Percentiles rank a stretch among this genome's conserved stretches.
Evolutionary conservation across 2,797 vertebrate species (phyloP).

Genomic region (Heterohyrax brucei): DNA sequence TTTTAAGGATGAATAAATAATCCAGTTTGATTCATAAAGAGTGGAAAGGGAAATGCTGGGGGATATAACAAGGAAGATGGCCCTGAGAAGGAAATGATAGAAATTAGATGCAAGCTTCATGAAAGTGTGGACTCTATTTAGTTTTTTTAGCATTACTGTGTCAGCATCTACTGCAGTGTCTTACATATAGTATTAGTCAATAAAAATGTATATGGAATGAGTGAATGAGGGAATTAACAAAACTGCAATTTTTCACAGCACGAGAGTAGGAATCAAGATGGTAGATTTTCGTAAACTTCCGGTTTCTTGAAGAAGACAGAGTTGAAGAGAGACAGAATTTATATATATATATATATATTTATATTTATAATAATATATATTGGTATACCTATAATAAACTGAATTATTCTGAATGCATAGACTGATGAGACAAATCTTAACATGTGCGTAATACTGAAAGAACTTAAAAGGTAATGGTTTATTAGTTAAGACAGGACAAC

Average conservation of each 20-base stretch:
- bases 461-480: not conserved
- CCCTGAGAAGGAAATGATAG: not conserved
- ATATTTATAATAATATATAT: not conserved
- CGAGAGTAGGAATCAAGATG: not conserved
- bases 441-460: not conserved
- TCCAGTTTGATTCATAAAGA: not conserved
- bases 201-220: slow-evolving; percentile 15
- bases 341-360: not conserved
- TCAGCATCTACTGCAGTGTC: not conserved
- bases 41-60: not conserved
- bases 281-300: not conserved
- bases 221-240: not conserved
- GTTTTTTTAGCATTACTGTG: not conserved
- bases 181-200: not conserved
- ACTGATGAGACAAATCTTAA: not conserved
- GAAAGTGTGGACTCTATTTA: not conserved
- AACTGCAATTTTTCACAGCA: not conserved
- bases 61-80: not conserved
- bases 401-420: not conserved
- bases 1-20: not conserved
- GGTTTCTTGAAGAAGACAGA: not conserved
- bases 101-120: not conserved
- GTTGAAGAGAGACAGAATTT: not conserved
- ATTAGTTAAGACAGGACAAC: not conserved
- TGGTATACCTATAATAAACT: not conserved